phyloP scores from a whole-genome alignment of 2,888 invertebrate genomes.

The Drosophila percnosoma region DNA sequence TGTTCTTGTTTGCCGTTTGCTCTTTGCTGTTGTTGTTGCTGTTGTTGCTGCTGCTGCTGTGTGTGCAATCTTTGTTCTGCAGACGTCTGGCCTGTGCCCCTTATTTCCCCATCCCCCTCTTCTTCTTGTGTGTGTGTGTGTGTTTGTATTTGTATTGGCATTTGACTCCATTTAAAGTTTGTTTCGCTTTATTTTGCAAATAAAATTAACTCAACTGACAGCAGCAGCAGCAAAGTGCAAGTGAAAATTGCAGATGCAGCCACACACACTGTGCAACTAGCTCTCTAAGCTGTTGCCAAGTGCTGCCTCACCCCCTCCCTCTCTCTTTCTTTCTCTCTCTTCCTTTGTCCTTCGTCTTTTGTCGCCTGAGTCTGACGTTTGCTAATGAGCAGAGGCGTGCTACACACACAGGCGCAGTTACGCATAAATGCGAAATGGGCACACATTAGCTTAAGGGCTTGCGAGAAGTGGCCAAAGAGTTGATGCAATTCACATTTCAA shows the following conservation, averaged over 20 bases:
- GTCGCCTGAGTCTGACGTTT: constrained; percentile 39
- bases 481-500: constrained; percentile 23
- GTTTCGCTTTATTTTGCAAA: constrained; percentile 81
- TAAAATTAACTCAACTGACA: constrained; percentile 77
- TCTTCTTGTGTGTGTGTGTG: not conserved
- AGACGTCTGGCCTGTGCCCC: constrained; percentile 72
- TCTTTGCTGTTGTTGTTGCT: constrained; percentile 37
- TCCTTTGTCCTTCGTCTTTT: constrained; percentile 20
- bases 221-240: constrained; percentile 70
- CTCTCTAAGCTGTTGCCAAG: constrained; percentile 65
- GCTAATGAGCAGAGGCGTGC: constrained; percentile 71
- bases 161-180: constrained; percentile 81
- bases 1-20: constrained; percentile 44
- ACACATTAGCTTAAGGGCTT: constrained; percentile 75
- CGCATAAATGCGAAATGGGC: constrained; percentile 76
- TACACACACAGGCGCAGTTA: constrained; percentile 50
- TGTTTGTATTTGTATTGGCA: constrained; percentile 66
- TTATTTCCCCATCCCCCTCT: not conserved
- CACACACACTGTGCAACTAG: constrained; percentile 26
- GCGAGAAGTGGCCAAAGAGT: constrained; percentile 22
- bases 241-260: constrained; percentile 69
- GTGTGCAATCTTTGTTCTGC: constrained; percentile 80
- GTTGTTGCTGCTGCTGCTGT: constrained; percentile 44
- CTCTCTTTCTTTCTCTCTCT: not conserved
- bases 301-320: constrained; percentile 16